Base-by-base conservation (phyloP, 2,113 vertebrate species). In the Centropus unirufus region DNA sequence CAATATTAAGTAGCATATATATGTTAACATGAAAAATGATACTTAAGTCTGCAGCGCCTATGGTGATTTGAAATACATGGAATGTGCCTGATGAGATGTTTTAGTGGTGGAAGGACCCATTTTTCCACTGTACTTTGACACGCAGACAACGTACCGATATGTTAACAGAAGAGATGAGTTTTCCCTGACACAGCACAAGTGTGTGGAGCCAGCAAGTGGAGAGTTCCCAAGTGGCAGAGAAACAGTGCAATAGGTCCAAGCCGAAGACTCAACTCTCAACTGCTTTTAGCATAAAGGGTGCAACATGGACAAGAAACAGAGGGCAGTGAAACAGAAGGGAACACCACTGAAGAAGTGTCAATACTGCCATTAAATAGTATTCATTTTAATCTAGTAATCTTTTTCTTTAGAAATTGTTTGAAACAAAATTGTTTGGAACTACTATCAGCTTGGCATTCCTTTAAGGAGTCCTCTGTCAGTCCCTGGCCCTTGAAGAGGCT, bases 391-490 rank as follows among this genome's bases (percentile, higher is more conserved):
- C 96, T 32, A 93, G 84, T 92, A 23, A 73, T 93, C 78, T 93
- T 90, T 90, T 93, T 58, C 89, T 89, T 95, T 88, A 81, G 92
- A 87, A 95, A 96, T 92, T 67, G 70, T 92, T 75, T 89, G 83
- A 92, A 90, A 75, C 1, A 0, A 76, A 96, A 97, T 94, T 91
- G 95, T 94, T 84, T 94, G 92, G 90, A 87, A 92, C 61, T 95
- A 94, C 89, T 97, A 91, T 97, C 97, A 97, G 90, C 89, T 95
- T 90, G 86, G 58, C 96, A 85, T 92, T 94, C 66, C 91, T 98
- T 97, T 97, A 96, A 97, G 97, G 94, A 95, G 92, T 95, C 94
- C 67, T 96, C 95, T 96, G 93, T 97, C 97, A 97, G 94, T 96
- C 93, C 92, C 68, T 73, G 92, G 94, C 91, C 96, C 95, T 93